Conservation (phyloP, 2,113 vertebrate genomes). For the Scomber scombrus region DNA sequence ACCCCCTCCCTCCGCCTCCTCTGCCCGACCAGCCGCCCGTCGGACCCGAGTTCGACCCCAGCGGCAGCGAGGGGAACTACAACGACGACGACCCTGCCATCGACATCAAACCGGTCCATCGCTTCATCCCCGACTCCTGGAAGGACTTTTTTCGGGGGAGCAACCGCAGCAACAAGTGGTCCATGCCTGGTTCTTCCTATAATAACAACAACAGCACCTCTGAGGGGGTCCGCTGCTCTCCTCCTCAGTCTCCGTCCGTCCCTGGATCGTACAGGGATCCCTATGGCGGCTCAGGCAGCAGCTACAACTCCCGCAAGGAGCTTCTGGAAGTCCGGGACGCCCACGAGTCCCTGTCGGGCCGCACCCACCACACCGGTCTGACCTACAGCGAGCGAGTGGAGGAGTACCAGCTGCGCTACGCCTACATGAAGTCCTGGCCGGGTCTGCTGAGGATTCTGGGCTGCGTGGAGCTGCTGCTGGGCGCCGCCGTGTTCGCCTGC, state of each 20-base stretch:
- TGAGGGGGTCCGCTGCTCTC: constrained; percentile 89
- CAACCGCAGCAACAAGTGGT: constrained; percentile 76
- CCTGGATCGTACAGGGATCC: constrained; percentile 85
- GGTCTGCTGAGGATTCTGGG: constrained; percentile 94
- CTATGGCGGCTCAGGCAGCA: constrained; percentile 85
- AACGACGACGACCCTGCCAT: constrained; percentile 74
- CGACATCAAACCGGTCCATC: constrained; percentile 92
- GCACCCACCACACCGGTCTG: constrained; percentile 80
- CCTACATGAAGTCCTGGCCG: constrained; percentile 98
- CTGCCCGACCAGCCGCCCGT: constrained; percentile 90
- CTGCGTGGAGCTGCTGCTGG: constrained; percentile 91
- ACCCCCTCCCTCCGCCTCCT: constrained; percentile 90
- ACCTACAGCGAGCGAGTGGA: constrained; percentile 91
- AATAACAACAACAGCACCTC: constrained; percentile 83
- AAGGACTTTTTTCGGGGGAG: constrained; percentile 92
- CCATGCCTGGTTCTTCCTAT: constrained; percentile 79
- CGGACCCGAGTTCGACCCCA: constrained; percentile 84
- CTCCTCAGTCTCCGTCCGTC: constrained; percentile 87
- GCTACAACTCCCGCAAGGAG: constrained; percentile 87
- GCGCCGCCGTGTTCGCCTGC: constrained; percentile 94
- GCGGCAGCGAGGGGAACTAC: constrained; percentile 74
- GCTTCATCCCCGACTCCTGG: constrained; percentile 97
- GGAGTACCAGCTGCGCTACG: constrained; percentile 89
- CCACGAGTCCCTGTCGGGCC: constrained; percentile 80
- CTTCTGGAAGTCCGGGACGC: constrained; percentile 80